These are phyloP conservation scores for Leptopilina boulardi DNA, from an alignment of 1,140 invertebrate species.

Conservation along the genomic window DNA sequence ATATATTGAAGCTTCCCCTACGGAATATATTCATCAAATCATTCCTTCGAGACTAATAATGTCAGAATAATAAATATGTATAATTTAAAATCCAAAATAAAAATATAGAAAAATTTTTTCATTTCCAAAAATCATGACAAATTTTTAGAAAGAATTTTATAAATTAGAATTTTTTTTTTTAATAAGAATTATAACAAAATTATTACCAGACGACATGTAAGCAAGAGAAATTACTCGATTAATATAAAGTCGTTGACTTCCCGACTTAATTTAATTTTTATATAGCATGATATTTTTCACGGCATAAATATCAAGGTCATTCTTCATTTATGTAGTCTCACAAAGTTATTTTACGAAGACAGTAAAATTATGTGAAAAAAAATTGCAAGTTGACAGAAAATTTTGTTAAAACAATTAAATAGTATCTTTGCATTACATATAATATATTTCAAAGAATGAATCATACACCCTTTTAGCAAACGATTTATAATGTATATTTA, in stretches of 20 bases:
- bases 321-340: background rate
- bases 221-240: slow-evolving; percentile 57
- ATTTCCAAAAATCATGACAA: no score
- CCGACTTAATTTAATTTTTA: slow-evolving; percentile 66
- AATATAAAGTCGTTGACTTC: slow-evolving; percentile 64
- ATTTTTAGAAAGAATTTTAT: no score
- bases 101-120: no score
- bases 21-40: background rate
- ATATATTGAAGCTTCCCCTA: slow-evolving; percentile 10
- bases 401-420: no score
- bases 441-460: background rate
- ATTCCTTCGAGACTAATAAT: no score
- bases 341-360: background rate
- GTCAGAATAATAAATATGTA: no score
- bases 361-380: background rate
- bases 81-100: no score
- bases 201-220: background rate
- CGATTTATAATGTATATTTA: background rate
- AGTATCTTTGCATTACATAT: no score
- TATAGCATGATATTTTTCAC: slow-evolving; percentile 58
- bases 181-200: no score
- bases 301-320: slow-evolving; percentile 62
- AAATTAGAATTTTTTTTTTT: no score
- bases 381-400: no score
- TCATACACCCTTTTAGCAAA: background rate